Evolutionary conservation across 2,113 vertebrate species (phyloP).

Genomic region (Tenebrosternarchus preto): DNA sequence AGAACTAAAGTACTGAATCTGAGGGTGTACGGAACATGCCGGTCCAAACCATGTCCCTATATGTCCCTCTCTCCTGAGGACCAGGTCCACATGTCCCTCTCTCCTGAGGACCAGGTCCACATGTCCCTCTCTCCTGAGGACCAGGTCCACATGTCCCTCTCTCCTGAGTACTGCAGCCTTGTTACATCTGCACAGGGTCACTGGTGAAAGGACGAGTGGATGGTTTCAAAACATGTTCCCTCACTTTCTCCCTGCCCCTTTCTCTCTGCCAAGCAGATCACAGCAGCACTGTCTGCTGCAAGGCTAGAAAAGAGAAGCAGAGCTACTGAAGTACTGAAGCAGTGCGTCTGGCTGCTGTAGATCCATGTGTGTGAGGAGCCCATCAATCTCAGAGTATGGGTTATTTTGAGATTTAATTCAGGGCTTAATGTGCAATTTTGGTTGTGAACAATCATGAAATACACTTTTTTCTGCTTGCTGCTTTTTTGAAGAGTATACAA

Average conservation of each 20-base stretch:
- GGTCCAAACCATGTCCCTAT: constrained; percentile 21
- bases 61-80: constrained; percentile 9
- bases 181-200: constrained; percentile 63
- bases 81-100: constrained; percentile 2
- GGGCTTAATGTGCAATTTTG: neutral
- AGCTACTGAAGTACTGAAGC: neutral
- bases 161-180: constrained; percentile 23
- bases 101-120: neutral
- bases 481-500: neutral
- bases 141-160: neutral
- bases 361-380: neutral
- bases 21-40: neutral
- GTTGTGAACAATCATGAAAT: neutral
- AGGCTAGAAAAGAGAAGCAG: neutral
- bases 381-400: neutral
- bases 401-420: too few species aligned
- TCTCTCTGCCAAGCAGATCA: constrained; percentile 44
- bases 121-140: neutral
- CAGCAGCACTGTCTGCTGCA: neutral
- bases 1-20: constrained; percentile 11
- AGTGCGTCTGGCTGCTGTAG: neutral
- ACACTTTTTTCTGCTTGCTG: neutral
- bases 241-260: constrained; percentile 62
- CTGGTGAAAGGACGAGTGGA: constrained; percentile 57
- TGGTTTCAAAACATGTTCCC: constrained; percentile 63